Evolutionary conservation across 2,888 invertebrate species (phyloP).

Genomic region (Unio pictorum): DNA sequence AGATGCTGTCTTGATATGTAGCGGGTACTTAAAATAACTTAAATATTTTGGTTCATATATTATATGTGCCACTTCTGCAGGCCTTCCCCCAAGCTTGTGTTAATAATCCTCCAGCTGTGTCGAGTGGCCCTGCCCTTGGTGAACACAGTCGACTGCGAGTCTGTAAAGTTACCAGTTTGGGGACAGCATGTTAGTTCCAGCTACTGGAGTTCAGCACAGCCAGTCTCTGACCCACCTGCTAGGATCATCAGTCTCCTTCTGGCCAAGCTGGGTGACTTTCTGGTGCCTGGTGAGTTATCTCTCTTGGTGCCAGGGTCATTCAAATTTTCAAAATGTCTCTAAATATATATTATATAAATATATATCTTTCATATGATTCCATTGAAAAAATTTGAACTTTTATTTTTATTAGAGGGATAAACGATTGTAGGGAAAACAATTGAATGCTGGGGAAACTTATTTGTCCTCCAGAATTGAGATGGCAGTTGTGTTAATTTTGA

Average conservation of each 20-base stretch:
- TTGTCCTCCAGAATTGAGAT: too few relatives aligned
- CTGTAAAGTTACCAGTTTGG: conserved; percentile 68
- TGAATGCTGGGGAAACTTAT: too few relatives aligned
- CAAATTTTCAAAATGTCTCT: background rate
- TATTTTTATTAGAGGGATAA: background rate
- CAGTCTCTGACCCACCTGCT: conserved; percentile 65
- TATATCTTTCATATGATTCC: background rate
- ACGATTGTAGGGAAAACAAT: too few relatives aligned
- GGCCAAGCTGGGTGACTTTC: conserved; percentile 70
- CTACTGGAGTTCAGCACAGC: conserved; percentile 53
- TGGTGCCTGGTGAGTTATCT: conserved; percentile 66
- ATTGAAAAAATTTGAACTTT: background rate
- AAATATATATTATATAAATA: background rate
- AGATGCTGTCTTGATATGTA: too few relatives aligned
- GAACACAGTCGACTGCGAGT: conserved; percentile 65
- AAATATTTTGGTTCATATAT: background rate
- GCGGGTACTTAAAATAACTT: background rate
- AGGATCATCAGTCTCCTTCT: conserved; percentile 69
- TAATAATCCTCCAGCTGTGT: conserved; percentile 70
- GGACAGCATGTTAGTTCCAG: conserved; percentile 53
- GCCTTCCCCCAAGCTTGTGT: conserved; percentile 70
- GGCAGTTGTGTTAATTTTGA: too few relatives aligned
- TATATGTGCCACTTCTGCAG: conserved; percentile 39
- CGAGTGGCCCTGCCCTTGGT: conserved; percentile 69
- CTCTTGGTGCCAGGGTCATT: background rate